phyloP scores from a whole-genome alignment of 2,113 vertebrate species.

The Puffinus mauretanicus region DNA sequence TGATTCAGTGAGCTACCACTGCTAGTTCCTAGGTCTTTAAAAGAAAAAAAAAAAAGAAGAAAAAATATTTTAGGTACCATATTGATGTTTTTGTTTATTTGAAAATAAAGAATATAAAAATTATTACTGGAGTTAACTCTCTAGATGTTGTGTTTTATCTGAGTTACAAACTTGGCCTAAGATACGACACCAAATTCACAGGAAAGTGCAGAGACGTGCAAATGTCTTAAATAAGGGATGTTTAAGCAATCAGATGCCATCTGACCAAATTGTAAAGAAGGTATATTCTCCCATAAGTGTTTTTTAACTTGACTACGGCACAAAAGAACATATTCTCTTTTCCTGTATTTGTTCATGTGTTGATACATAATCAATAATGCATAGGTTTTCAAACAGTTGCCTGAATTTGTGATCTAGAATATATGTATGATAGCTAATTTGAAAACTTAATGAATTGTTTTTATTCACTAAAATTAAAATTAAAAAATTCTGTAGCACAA shows the following conservation, averaged over 20 bases:
- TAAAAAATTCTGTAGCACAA: neutral
- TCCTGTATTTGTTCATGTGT: neutral
- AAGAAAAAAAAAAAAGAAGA: too few relatives aligned
- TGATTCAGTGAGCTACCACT: fast-evolving
- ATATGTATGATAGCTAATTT: neutral
- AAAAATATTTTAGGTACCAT: neutral
- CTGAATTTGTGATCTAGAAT: neutral
- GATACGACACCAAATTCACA: neutral
- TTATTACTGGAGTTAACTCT: neutral
- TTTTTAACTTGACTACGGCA: neutral
- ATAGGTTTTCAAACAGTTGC: neutral
- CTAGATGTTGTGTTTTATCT: neutral
- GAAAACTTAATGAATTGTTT: neutral
- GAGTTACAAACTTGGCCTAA: neutral
- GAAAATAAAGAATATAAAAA: neutral
- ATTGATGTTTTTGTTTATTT: neutral
- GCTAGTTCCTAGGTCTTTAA: neutral
- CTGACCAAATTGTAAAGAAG: neutral
- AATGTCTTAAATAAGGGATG: neutral
- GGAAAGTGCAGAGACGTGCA: neutral
- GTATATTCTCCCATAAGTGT: neutral
- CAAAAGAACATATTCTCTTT: neutral
- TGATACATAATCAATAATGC: neutral
- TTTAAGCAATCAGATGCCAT: neutral
- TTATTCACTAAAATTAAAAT: neutral